Evolutionary conservation across 2,888 invertebrate genomes (phyloP), one percentile per base, ranked within the genome.

Genomic region (Pseudolycoriella hygida): DNA sequence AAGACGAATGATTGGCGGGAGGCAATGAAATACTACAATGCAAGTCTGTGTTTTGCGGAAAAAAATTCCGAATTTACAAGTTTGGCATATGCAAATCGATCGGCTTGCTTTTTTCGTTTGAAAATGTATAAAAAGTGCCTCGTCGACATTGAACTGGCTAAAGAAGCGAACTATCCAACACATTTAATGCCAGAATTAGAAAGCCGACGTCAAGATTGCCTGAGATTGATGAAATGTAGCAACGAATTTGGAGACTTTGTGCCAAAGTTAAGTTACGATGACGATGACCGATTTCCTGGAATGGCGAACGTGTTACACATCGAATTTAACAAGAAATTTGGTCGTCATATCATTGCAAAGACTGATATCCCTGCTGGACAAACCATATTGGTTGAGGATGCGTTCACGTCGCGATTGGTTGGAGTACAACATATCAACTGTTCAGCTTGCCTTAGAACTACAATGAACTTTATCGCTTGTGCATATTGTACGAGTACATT

Each of bases 401-500:
- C 41, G 25, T 5, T n/a, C 25, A 6, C 15, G 25, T n/a, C 41
- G 25, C 20, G 14, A n/a, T 20, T 15, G 12, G 12, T 12, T 11
- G 20, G 20, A 20, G 3, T 20, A 17, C 20, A 20, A n/a, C 25
- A 20, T 5, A 18, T 18, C 25, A 41, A 6, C 25, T 20, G 20
- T 8, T 18, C 14, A 6, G 25, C 41, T 6, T 41, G 41, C 15
- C 3, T 6, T 14, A 41, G 19, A 15, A n/a, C 41, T 2, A 5
- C 20, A 41, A 41, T 41, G 41, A 41, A 41, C n/a, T 41, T 41
- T 8, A 41, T 41, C 8, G n/a, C 41, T 12, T 41, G 41, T 20
- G 41, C 2, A n/a, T 12, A 41, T 2, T 41, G 41, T n/a, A 41
- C 41, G 2, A 20, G 10, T 41, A 19, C 41, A 12, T n/a, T 41